These are phyloP conservation scores for Delia radicum DNA, from an alignment of 1,140 invertebrate genomes.

Conservation along the genomic window DNA sequence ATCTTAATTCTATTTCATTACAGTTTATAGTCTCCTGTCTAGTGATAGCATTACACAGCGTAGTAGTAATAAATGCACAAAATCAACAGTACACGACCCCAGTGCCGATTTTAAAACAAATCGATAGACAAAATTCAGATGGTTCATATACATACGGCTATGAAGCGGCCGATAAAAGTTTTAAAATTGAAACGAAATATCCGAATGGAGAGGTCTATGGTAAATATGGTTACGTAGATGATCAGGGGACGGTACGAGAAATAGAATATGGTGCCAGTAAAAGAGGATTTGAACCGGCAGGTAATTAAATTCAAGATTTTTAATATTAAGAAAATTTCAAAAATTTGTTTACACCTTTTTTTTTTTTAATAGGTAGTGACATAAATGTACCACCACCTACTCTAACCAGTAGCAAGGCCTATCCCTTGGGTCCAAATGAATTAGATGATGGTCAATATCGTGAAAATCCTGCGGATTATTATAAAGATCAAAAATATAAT, in stretches of 20 bases:
- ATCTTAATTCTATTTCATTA: too few species aligned
- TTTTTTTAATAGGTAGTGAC: slow-evolving; percentile 66
- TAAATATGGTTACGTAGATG: slow-evolving; percentile 69
- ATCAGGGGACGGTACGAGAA: slow-evolving; percentile 72
- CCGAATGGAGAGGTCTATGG: slow-evolving; percentile 79
- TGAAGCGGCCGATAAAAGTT: slow-evolving; percentile 85
- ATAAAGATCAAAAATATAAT: slow-evolving; percentile 72
- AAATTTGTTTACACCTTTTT: background rate
- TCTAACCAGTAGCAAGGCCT: slow-evolving; percentile 57
- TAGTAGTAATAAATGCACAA: slow-evolving; percentile 35
- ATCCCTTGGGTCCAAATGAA: slow-evolving; percentile 64
- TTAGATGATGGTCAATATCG: slow-evolving; percentile 80
- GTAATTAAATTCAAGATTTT: slow-evolving; percentile 60
- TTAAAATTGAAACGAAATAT: slow-evolving; percentile 88
- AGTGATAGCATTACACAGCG: background rate
- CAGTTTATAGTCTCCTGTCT: slow-evolving; percentile 24
- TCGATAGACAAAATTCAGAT: slow-evolving; percentile 84
- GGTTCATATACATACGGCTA: slow-evolving; percentile 87
- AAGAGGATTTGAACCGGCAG: slow-evolving; percentile 80
- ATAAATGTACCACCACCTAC: slow-evolving; percentile 80
- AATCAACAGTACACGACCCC: slow-evolving; percentile 62
- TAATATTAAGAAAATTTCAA: background rate
- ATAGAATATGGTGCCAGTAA: slow-evolving; percentile 87
- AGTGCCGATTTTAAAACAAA: slow-evolving; percentile 80
- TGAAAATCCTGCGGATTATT: slow-evolving; percentile 76